Evolutionary conservation across 2,797 vertebrate species (phyloP), one percentile per base, ranked within the genome.

Genomic region (Sebastes flavidus): DNA sequence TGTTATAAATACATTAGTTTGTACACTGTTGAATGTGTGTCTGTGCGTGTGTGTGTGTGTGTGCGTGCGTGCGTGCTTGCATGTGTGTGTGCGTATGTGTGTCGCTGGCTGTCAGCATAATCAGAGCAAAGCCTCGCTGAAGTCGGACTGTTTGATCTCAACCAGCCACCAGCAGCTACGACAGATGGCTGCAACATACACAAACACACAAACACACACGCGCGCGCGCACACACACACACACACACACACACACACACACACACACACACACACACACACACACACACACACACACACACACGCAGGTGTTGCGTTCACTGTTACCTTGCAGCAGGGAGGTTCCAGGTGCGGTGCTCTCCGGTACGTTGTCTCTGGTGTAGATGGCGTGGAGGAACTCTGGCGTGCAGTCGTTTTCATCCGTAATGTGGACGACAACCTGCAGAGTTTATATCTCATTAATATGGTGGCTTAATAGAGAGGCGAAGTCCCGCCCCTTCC

Each of bases 331-430:
- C 72, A 98, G 91, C 34, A 98, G 91, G 22, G 97, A 97, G 0
- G 95, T 97, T 75, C 97, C 97, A 0, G 96, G 75, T n/a, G 96
- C 86, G 49, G 95, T 88, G 74, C 91, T 96, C 94, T 98, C 97
- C 0, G 95, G 95, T 80, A 98, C 66, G 46, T 95, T 96, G 88
- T 98, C 96, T 88, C 95, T 93, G 86, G 94, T 97, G 92, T 98
- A 98, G 91, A 97, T 97, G 82, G 96, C 95, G 70, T 94, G 95
- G 34, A 97, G 95, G 92, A 98, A 98, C 90, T 98, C 97, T 0
- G 97, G 97, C 3, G 96, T 96, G 89, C 97, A 98, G 94, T 98
- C 97, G 0, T 98, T 98, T 81, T 96, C 96, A 0, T 98, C 97
- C 0, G 91, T 96, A 65, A 98, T 94, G 67, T 97, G 96, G 38